Evolutionary conservation across 1,140 invertebrate genomes (phyloP).

Genomic region (Caenorhabditis tropicalis): DNA sequence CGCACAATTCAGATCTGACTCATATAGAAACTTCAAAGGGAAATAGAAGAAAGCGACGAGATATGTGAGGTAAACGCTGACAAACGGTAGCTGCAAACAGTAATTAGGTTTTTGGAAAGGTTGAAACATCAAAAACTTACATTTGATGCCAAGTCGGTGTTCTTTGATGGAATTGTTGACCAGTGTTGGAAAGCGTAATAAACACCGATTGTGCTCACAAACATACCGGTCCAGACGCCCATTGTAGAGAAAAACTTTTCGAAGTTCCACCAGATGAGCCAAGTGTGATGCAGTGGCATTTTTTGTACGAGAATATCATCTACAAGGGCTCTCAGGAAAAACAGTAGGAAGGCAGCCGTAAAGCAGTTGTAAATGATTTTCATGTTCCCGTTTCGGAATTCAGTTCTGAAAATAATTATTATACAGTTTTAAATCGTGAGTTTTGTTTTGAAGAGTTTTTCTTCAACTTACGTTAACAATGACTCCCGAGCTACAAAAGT

Average conservation of each 20-base stretch:
- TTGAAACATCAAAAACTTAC: not conserved
- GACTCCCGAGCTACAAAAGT: slow-evolving; percentile 53
- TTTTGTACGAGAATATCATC: slow-evolving; percentile 58
- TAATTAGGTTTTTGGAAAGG: not conserved
- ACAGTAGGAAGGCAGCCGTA: slow-evolving; percentile 61
- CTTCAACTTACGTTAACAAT: slow-evolving; percentile 47
- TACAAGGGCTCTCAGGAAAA: slow-evolving; percentile 54
- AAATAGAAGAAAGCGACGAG: slow-evolving; percentile 65
- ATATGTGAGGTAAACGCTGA: slow-evolving; percentile 60
- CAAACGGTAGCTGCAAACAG: slow-evolving; percentile 53
- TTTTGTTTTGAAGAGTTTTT: too few relatives aligned
- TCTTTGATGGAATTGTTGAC: slow-evolving; percentile 57
- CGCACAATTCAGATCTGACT: slow-evolving; percentile 63
- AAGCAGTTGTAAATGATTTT: slow-evolving; percentile 65
- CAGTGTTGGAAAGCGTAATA: slow-evolving; percentile 61
- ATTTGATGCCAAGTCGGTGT: slow-evolving; percentile 2
- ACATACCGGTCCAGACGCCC: slow-evolving; percentile 66
- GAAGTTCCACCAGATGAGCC: slow-evolving; percentile 70
- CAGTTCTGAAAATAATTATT: not conserved
- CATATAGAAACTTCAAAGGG: slow-evolving; percentile 66
- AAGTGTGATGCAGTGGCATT: slow-evolving; percentile 66
- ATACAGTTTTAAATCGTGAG: too few relatives aligned
- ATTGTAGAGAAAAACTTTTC: slow-evolving; percentile 63
- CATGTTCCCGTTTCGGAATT: slow-evolving; percentile 14
- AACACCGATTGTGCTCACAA: slow-evolving; percentile 64